Percentiles rank a stretch among this genome's conserved stretches.
These are phyloP conservation scores for Drosophila falleni DNA, from an alignment of 2,888 invertebrate species.

Conservation along the genomic window DNA sequence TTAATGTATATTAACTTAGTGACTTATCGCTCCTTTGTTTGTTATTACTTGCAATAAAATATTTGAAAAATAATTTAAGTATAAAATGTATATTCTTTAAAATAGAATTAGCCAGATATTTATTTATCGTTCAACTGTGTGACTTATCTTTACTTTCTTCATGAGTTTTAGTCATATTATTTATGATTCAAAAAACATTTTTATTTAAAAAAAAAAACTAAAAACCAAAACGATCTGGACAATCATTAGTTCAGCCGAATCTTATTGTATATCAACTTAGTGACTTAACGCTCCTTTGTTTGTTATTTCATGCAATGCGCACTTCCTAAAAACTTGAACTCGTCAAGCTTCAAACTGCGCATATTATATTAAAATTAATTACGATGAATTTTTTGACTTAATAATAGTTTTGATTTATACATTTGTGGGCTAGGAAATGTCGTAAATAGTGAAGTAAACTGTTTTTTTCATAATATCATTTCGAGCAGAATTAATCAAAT, in stretches of 20 bases:
- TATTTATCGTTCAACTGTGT: background rate
- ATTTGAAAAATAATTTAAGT: too few relatives aligned
- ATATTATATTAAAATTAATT: constrained; percentile 14
- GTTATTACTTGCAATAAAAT: background rate
- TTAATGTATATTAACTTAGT: background rate
- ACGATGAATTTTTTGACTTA: constrained; percentile 6
- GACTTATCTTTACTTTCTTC: background rate
- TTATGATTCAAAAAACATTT: background rate
- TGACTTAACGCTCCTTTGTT: constrained; percentile 3
- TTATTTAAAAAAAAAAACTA: background rate
- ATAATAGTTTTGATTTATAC: background rate
- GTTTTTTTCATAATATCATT: constrained; percentile 1
- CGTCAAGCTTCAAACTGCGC: constrained; percentile 14
- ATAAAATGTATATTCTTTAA: background rate
- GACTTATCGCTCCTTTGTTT: constrained; percentile 2
- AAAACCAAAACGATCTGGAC: background rate
- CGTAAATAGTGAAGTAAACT: background rate
- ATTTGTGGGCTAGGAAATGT: constrained; percentile 1
- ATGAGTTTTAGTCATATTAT: background rate
- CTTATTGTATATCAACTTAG: background rate
- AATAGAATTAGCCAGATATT: background rate
- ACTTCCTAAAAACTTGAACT: background rate
- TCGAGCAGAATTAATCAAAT: constrained; percentile 27
- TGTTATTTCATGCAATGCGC: background rate
- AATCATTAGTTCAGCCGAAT: background rate